Evolutionary conservation across 2,797 vertebrate genomes (phyloP).

Genomic region (Pelobates cultripes): DNA sequence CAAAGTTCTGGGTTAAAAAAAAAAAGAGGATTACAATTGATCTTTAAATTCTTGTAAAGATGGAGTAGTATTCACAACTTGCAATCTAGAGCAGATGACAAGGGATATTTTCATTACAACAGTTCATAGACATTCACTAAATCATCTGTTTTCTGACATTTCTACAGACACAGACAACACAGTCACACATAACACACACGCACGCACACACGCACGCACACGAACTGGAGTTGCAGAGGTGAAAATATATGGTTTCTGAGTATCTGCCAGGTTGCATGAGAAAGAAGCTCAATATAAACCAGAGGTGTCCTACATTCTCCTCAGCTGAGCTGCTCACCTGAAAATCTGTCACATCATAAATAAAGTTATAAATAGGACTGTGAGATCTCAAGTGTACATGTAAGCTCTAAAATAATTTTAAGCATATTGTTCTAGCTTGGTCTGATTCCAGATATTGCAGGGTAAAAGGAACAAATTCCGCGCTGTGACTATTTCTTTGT

Average conservation of each 20-base stretch:
- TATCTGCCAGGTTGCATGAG: slow-evolving; percentile 72
- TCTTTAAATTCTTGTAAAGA: no score
- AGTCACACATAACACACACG: no score
- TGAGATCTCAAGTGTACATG: slow-evolving; percentile 40
- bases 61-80: no score
- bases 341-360: slow-evolving; percentile 51
- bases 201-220: no score
- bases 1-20: no score
- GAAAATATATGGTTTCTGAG: not conserved
- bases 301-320: slow-evolving; percentile 71
- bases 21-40: no score
- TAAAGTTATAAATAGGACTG: slow-evolving; percentile 51
- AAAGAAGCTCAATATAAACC: slow-evolving; percentile 76
- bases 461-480: not conserved
- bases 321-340: slow-evolving; percentile 58
- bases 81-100: no score
- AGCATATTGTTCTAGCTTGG: slow-evolving; percentile 33
- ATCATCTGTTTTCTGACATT: no score
- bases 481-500: not conserved
- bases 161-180: no score
- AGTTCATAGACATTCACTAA: no score
- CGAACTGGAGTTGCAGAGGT: no score
- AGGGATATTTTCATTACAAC: no score
- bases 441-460: slow-evolving; percentile 1
- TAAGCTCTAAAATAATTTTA: slow-evolving; percentile 5